Conservation (phyloP, 2,797 vertebrate genomes). For the Tapera naevia region DNA sequence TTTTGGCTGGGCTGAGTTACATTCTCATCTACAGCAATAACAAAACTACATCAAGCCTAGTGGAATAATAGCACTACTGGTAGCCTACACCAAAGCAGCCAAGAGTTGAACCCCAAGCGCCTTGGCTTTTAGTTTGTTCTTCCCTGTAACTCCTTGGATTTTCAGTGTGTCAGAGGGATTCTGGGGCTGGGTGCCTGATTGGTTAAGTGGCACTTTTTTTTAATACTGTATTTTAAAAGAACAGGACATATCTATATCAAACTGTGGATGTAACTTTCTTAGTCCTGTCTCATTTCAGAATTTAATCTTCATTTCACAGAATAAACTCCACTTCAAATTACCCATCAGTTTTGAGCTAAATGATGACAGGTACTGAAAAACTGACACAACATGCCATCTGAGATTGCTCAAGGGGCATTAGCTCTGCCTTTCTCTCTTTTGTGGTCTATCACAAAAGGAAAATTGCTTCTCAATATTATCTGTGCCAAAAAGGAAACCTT, state of each 20-base stretch:
- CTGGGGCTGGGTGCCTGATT: background rate
- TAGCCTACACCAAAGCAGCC: background rate
- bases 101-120: background rate
- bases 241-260: background rate
- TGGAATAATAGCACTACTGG: background rate
- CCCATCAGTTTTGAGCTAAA: background rate
- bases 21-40: background rate
- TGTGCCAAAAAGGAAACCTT: background rate
- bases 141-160: background rate
- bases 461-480: background rate
- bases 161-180: background rate
- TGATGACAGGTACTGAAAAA: background rate
- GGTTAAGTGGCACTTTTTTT: background rate
- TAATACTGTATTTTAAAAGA: background rate
- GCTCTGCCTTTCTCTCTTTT: background rate
- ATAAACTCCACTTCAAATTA: background rate
- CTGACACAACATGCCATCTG: background rate
- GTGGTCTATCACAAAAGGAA: background rate
- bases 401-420: background rate
- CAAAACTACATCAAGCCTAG: background rate
- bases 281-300: background rate
- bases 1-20: background rate
- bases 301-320: background rate
- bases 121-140: background rate
- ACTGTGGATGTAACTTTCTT: background rate